These are phyloP conservation scores for Bombus superbus DNA, from an alignment of 1,140 invertebrate genomes.

Conservation along the genomic window DNA sequence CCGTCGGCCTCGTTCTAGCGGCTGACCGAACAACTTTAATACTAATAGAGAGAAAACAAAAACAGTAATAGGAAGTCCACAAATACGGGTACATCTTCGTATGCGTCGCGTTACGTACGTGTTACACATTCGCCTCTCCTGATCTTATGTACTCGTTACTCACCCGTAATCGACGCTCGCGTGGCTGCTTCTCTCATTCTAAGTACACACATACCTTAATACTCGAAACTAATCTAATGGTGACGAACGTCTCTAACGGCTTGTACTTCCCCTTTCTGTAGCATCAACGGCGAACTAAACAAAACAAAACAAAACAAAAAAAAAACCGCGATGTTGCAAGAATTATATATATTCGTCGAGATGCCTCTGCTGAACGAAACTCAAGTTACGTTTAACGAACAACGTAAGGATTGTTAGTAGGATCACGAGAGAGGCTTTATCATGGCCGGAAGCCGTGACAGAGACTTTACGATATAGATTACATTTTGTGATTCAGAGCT, in stretches of 20 bases:
- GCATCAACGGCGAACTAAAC: background rate
- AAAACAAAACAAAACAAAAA: background rate
- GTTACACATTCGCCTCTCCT: constrained; percentile 9
- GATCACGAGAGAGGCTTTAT: constrained; percentile 10
- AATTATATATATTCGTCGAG: constrained; percentile 44
- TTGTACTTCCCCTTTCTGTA: constrained; percentile 22
- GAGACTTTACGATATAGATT: constrained; percentile 7
- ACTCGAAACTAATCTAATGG: constrained; percentile 22
- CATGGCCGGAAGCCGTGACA: constrained; percentile 6
- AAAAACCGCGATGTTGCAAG: constrained; percentile 8
- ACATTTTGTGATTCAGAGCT: constrained; percentile 27
- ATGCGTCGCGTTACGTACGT: constrained; percentile 32
- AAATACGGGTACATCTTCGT: constrained; percentile 1
- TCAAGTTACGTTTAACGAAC: constrained; percentile 3
- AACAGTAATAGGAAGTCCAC: background rate
- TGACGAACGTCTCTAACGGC: constrained; percentile 4
- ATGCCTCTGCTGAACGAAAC: background rate
- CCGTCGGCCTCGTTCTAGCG: constrained; percentile 72
- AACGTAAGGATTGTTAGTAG: constrained; percentile 8
- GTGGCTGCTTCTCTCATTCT: constrained; percentile 25
- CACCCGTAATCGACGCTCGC: constrained; percentile 28
- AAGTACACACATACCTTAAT: constrained; percentile 15
- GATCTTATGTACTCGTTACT: constrained; percentile 5
- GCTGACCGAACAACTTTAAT: constrained; percentile 31
- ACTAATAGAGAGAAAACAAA: constrained; percentile 3